Conservation (phyloP, 2,888 invertebrate genomes). For the Microctonus hyperodae region DNA sequence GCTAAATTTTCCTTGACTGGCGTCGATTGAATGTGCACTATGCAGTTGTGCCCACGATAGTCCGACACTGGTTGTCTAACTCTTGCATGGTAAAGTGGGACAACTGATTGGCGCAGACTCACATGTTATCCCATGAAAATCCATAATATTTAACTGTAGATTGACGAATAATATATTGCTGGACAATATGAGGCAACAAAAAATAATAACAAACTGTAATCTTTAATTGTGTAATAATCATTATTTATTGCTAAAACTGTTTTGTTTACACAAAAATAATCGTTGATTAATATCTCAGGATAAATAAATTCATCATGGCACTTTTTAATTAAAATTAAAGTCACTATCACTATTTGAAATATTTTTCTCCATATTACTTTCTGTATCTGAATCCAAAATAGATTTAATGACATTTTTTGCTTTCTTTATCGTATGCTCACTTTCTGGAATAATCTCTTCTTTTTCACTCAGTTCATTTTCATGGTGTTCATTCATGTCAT, state of each 20-base stretch:
- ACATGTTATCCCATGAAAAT: slow-evolving; percentile 50
- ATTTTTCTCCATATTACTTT: slow-evolving; percentile 58
- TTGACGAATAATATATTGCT: neutral
- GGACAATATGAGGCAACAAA: neutral
- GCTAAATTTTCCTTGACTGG: neutral
- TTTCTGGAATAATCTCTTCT: slow-evolving; percentile 28
- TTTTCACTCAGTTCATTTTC: slow-evolving; percentile 14
- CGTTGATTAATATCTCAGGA: neutral
- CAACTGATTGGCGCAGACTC: slow-evolving; percentile 51
- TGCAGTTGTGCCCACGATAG: too few species aligned
- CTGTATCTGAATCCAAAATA: slow-evolving; percentile 57
- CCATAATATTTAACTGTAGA: slow-evolving; percentile 43
- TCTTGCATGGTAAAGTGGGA: slow-evolving; percentile 18
- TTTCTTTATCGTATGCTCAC: slow-evolving; percentile 38
- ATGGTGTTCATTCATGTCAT: neutral
- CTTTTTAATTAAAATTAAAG: slow-evolving; percentile 56
- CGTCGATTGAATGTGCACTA: neutral
- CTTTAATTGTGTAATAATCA: neutral
- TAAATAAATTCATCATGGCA: slow-evolving; percentile 4
- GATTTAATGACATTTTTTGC: slow-evolving; percentile 53
- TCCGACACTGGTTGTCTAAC: slow-evolving; percentile 4
- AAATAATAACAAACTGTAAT: neutral
- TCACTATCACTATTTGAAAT: slow-evolving; percentile 59
- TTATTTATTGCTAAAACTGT: neutral
- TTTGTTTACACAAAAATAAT: neutral